phyloP scores from a whole-genome alignment of 1,140 invertebrate genomes.

The Sitobion miscanthi region DNA sequence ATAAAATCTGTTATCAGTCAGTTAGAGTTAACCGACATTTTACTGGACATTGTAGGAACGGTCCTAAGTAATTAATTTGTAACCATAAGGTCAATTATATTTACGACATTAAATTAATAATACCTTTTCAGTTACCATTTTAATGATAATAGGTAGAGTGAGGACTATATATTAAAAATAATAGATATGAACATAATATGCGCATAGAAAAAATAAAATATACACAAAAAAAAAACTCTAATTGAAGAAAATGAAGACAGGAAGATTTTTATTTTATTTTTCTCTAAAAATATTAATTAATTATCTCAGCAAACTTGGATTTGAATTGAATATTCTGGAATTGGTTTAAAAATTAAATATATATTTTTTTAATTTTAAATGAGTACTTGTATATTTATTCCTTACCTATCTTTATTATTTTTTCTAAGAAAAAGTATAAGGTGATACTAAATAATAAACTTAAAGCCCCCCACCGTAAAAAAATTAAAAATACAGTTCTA shows the following conservation, averaged over 20 bases:
- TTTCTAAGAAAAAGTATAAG: background rate
- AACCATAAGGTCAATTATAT: background rate
- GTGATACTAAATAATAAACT: background rate
- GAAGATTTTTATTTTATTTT: background rate
- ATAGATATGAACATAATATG: background rate
- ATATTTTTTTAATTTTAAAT: no score
- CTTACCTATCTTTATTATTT: background rate
- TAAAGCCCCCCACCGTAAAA: no score
- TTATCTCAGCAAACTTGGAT: background rate
- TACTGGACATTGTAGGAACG: no score
- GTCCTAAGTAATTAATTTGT: background rate
- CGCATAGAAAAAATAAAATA: no score
- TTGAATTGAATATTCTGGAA: background rate
- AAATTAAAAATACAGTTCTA: background rate
- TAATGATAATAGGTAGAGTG: background rate
- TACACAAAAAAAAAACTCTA: no score
- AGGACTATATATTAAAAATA: background rate
- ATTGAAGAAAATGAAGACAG: no score
- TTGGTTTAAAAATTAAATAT: background rate
- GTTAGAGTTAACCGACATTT: no score
- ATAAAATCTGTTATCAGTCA: no score
- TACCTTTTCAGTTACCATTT: background rate
- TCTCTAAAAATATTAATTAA: background rate
- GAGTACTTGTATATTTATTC: no score
- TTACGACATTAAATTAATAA: background rate